Percentiles rank a stretch among this genome's conserved stretches.
Conservation (phyloP, 92 coral and sea anemone genomes). For the Phenganax marumi region DNA sequence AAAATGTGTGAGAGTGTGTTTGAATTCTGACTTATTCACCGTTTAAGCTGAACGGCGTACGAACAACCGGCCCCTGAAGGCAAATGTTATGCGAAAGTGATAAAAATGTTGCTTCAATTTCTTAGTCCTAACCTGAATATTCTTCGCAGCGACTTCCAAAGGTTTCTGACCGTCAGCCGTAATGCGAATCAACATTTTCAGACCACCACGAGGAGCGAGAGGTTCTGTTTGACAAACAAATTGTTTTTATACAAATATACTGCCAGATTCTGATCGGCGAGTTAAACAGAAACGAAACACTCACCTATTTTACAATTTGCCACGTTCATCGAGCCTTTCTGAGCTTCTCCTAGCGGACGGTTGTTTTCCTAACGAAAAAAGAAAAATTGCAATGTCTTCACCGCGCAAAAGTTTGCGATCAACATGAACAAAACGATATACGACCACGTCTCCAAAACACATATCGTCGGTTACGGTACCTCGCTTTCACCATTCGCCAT, state of each 20-base stretch:
- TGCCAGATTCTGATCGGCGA: background rate
- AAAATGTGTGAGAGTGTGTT: too few species aligned
- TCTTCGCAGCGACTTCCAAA: constrained; percentile 84
- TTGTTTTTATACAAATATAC: background rate
- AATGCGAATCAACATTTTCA: constrained; percentile 68
- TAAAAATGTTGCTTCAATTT: background rate
- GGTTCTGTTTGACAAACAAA: constrained; percentile 50
- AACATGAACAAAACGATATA: background rate
- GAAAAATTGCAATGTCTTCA: background rate
- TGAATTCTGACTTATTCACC: too few species aligned
- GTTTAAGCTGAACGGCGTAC: too few species aligned
- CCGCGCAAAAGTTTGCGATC: background rate
- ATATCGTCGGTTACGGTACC: background rate
- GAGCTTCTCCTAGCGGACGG: constrained; percentile 29
- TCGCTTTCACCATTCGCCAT: constrained; percentile 44
- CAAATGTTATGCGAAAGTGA: too few species aligned
- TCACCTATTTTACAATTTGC: constrained; percentile 32
- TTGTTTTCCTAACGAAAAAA: constrained; percentile 19
- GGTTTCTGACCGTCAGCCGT: constrained; percentile 67
- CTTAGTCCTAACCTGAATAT: constrained; percentile 12
- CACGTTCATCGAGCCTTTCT: constrained; percentile 33
- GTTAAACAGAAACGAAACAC: background rate
- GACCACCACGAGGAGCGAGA: constrained; percentile 69
- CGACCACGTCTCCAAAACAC: background rate
- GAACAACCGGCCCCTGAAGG: too few species aligned